These are phyloP conservation scores for Machimus rusticus DNA, from an alignment of 2,888 invertebrate species.

Conservation along the genomic window DNA sequence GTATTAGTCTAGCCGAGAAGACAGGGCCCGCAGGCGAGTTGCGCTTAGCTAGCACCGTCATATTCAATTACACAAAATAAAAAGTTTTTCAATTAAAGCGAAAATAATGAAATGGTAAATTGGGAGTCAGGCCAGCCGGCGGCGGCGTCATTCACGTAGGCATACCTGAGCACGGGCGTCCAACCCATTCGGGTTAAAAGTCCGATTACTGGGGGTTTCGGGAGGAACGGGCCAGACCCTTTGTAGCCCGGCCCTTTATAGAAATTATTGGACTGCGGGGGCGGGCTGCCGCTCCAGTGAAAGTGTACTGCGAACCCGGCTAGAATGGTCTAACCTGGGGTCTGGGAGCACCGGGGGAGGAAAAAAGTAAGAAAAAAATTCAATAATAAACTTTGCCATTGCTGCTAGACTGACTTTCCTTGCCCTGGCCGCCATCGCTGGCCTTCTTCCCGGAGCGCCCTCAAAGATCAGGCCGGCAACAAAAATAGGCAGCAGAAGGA, in stretches of 20 bases:
- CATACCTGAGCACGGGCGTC: background rate
- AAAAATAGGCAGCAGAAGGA: slow-evolving; percentile 11
- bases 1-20: background rate
- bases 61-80: slow-evolving; percentile 43
- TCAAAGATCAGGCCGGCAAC: slow-evolving; percentile 18
- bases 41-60: slow-evolving; percentile 9
- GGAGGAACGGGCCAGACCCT: slow-evolving; percentile 17
- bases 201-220: slow-evolving; percentile 16
- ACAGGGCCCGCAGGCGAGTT: background rate
- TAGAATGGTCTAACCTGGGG: slow-evolving; percentile 18
- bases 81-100: slow-evolving; percentile 42
- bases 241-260: slow-evolving; percentile 12
- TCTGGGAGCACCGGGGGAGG: background rate
- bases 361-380: background rate
- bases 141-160: background rate
- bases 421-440: background rate
- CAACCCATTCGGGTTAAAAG: slow-evolving; percentile 26
- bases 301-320: background rate
- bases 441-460: background rate
- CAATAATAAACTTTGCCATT: slow-evolving; percentile 37
- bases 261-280: slow-evolving; percentile 13
- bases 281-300: background rate
- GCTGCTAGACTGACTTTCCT: slow-evolving; percentile 34
- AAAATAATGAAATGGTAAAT: slow-evolving; percentile 39
- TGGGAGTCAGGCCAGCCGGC: background rate